Percentiles rank a stretch among this genome's conserved stretches.
Conservation (phyloP, 2,797 vertebrate genomes). For the Halcyon leucocephala region DNA sequence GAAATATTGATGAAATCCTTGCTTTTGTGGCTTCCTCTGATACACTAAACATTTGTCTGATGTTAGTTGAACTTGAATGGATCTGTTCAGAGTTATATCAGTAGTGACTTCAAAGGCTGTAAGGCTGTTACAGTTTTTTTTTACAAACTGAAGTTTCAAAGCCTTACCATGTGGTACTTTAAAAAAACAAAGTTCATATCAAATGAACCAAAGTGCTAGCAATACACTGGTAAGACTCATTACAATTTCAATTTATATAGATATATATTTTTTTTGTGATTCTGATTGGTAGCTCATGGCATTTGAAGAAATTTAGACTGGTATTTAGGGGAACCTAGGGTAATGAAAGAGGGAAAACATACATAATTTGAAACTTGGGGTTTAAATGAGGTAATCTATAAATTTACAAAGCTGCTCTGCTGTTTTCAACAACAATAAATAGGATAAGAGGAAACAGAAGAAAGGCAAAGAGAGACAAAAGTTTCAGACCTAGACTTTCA, state of each 20-base stretch:
- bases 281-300: not conserved
- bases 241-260: slow-evolving; percentile 52
- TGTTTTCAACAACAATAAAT: not conserved
- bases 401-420: not conserved
- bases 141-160: slow-evolving; percentile 78
- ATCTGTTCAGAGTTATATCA: slow-evolving; percentile 83
- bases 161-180: slow-evolving; percentile 67
- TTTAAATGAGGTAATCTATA: not conserved
- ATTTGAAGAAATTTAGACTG: slow-evolving; percentile 3
- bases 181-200: slow-evolving; percentile 76
- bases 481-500: not conserved
- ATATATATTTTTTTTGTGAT: not conserved
- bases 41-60: slow-evolving; percentile 88
- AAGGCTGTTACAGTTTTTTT: slow-evolving; percentile 72
- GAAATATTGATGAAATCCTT: slow-evolving; percentile 97
- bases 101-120: slow-evolving; percentile 82
- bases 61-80: slow-evolving; percentile 85
- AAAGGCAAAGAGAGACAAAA: not conserved
- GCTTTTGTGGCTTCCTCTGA: slow-evolving; percentile 87
- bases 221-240: slow-evolving; percentile 61
- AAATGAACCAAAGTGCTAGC: slow-evolving; percentile 61
- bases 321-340: not conserved
- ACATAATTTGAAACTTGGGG: not conserved
- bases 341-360: not conserved
- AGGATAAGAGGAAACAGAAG: not conserved